A percentile compares a stretch with the other conserved stretches of the same genome.
These are phyloP conservation scores for Budorcas taxicolor DNA, from an alignment of 2,113 vertebrate genomes.

Conservation along the genomic window DNA sequence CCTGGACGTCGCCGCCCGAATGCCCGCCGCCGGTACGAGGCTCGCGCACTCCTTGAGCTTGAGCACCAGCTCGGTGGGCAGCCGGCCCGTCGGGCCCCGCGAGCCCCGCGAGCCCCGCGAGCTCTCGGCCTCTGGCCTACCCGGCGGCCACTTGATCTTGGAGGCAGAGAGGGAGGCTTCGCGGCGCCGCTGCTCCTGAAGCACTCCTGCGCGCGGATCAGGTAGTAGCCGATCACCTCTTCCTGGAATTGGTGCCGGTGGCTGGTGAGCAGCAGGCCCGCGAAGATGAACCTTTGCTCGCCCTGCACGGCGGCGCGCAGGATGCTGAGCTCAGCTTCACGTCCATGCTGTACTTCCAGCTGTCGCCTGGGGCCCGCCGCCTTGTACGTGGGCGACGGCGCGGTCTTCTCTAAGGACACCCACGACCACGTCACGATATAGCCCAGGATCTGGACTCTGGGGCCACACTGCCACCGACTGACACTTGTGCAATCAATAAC, in stretches of 20 bases:
- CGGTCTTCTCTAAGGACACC: slow-evolving; percentile 89
- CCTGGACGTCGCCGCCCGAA: slow-evolving; percentile 78
- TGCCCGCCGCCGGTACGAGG: slow-evolving; percentile 78
- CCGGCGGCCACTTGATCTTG: slow-evolving; percentile 82
- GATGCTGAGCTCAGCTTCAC: slow-evolving; percentile 98
- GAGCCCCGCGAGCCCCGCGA: slow-evolving; percentile 83
- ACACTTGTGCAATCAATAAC: not conserved
- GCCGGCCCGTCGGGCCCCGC: slow-evolving; percentile 80
- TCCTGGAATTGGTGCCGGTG: slow-evolving; percentile 97
- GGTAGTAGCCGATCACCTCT: slow-evolving; percentile 97
- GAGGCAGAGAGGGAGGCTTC: slow-evolving; percentile 81
- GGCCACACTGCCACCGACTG: not conserved
- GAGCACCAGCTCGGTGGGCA: slow-evolving; percentile 85
- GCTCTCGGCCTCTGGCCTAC: slow-evolving; percentile 39
- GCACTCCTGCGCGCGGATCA: slow-evolving; percentile 94
- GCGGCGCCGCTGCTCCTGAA: slow-evolving; percentile 95
- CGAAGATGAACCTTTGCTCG: slow-evolving; percentile 97
- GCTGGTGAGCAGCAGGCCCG: slow-evolving; percentile 94
- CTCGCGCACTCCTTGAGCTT: slow-evolving; percentile 89
- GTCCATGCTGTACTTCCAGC: slow-evolving; percentile 97
- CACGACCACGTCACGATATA: not conserved
- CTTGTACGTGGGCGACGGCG: slow-evolving; percentile 91
- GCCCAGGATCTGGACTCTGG: not conserved
- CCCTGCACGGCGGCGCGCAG: slow-evolving; percentile 97
- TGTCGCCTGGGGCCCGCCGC: slow-evolving; percentile 83